Evolutionary conservation across 2,888 invertebrate species (phyloP).

Genomic region (Phaedon cochleariae): DNA sequence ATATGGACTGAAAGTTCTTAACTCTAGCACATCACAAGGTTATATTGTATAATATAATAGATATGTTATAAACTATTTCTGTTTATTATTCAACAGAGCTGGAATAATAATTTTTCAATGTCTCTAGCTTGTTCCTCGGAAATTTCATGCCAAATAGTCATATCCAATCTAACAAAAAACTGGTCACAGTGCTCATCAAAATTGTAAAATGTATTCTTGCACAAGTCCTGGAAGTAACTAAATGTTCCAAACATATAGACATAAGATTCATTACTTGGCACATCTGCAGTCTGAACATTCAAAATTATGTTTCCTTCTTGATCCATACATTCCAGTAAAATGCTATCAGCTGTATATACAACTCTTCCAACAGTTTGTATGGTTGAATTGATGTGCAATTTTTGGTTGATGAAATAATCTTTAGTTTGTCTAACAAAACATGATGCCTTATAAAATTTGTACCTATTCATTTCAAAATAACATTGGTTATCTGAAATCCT

Average conservation of each 20-base stretch:
- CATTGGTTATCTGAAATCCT: no score
- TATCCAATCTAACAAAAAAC: conserved; percentile 2
- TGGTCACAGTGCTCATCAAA: not conserved
- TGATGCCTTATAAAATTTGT: conserved; percentile 1
- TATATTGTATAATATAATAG: no score
- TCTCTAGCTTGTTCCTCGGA: not conserved
- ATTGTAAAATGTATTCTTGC: not conserved
- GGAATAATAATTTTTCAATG: conserved; percentile 1
- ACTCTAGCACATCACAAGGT: no score
- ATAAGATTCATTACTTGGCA: conserved; percentile 10
- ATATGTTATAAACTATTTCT: no score
- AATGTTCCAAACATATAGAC: conserved; percentile 14
- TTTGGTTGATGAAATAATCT: conserved; percentile 2
- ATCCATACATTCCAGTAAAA: conserved; percentile 4
- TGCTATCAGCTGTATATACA: conserved; percentile 12
- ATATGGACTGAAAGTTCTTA: no score
- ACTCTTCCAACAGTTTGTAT: conserved; percentile 22
- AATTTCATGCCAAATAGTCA: conserved; percentile 14
- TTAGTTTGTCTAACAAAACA: conserved; percentile 1
- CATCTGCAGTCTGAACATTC: not conserved
- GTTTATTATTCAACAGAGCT: no score
- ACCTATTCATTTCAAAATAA: not conserved
- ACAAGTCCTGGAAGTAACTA: not conserved
- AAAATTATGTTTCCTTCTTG: not conserved
- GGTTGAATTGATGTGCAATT: not conserved